Evolutionary conservation across 2,888 invertebrate genomes (phyloP), one percentile per base, ranked within the genome.

Genomic region (Parnassius apollo): DNA sequence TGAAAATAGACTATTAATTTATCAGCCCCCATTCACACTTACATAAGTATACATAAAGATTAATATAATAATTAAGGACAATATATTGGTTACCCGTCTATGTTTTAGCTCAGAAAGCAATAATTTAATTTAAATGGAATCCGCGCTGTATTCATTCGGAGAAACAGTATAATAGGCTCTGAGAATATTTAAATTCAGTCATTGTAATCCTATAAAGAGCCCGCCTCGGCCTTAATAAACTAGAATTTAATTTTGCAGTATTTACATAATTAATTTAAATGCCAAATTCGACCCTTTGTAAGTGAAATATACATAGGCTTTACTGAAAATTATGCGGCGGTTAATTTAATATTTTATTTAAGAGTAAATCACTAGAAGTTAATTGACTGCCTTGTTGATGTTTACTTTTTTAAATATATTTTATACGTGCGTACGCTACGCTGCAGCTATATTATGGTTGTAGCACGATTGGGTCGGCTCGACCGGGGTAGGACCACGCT

Each of bases 61-160:
- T 35, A 35, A 7, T 35, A 35, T 7, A 35, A 25, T 25, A 25
- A 25, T 25, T 25, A 3, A 25, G 25, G 25, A 25, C 2, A 25
- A 35, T 35, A 35, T 35, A 35, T 35, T 35, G 35, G 35, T 35
- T 35, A 35, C 35, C 4, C 49, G 60, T 42, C 13, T 44, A 12
- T 48, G 49, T 67, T 52, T 1, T 63, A 61, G 69, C 66, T 57
- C 57, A 9, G 51, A 59, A 63, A 58, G 48, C 63, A 68, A 69
- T 71, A 68, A 69, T 69, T 68, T 51, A 61, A 51, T 35, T 44
- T 50, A 63, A 68, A 71, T 69, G 65, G 63, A 66, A 65, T 68
- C 46, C 57, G 51, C 64, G 52, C 61, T 55, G 52, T 53, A 52
- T 62, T 68, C 51, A 53, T 66, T 65, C 54, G 18, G 49, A 48